Conservation (phyloP, 2,113 vertebrate species). For the Coturnix japonica region DNA sequence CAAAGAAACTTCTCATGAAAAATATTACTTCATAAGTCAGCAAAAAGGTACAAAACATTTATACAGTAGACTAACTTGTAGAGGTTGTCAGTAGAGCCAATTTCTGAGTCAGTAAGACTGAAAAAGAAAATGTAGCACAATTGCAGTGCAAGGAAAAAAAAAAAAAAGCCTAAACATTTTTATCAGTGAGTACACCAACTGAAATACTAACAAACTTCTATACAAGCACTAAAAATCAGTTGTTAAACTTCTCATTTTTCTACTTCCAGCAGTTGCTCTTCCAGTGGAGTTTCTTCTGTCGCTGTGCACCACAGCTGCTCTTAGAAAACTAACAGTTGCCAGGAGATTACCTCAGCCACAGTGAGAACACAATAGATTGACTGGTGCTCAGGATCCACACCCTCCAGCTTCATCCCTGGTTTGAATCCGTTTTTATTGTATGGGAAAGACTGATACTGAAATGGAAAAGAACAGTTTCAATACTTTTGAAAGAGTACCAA, state of each 20-base stretch:
- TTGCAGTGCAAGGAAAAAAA: neutral
- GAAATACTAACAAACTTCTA: neutral
- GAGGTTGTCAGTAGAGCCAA: neutral
- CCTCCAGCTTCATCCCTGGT: constrained; percentile 96
- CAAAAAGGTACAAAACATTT: neutral
- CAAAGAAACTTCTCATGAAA: neutral
- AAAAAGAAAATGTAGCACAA: neutral
- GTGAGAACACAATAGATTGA: constrained; percentile 94
- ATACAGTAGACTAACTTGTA: neutral
- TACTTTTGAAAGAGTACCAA: neutral
- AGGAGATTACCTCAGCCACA: constrained; percentile 86
- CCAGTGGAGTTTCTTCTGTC: neutral
- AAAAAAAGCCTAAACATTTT: neutral
- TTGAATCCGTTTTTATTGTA: constrained; percentile 97
- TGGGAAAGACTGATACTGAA: constrained; percentile 93
- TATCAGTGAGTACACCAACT: neutral
- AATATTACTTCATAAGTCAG: neutral
- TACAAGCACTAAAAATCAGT: neutral
- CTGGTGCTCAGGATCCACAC: constrained; percentile 93
- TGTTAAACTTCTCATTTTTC: neutral
- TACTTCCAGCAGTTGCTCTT: neutral
- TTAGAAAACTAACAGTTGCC: neutral
- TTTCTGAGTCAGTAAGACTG: neutral
- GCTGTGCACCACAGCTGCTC: rapidly evolving
- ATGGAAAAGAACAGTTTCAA: constrained; percentile 35